Conservation (phyloP, 2,797 vertebrate species). For the Sphenodon punctatus region DNA sequence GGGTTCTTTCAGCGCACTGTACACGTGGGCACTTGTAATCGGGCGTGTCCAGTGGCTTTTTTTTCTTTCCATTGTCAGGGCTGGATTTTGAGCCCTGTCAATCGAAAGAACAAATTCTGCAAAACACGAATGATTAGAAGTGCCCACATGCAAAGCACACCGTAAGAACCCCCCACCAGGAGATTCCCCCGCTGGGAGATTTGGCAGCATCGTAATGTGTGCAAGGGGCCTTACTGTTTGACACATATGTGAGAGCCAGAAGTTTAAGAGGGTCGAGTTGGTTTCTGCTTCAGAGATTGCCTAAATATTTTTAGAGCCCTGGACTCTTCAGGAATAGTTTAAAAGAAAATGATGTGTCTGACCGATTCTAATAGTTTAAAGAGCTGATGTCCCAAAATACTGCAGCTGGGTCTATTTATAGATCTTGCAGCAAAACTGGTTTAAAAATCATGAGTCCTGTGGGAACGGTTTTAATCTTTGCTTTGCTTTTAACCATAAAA, state of each 20-base stretch:
- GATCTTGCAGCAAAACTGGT: background rate
- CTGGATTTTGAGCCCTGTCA: too few relatives aligned
- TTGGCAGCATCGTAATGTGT: too few relatives aligned
- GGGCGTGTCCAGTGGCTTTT: too few relatives aligned
- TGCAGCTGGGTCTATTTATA: conserved; percentile 15
- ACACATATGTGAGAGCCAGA: background rate
- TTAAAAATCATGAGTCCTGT: background rate
- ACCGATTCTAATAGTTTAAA: conserved; percentile 18
- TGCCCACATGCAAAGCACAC: too few relatives aligned
- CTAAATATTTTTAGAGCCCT: background rate
- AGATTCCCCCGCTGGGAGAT: too few relatives aligned
- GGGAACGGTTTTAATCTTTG: conserved; percentile 16
- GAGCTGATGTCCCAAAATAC: conserved; percentile 27
- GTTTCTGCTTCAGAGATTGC: background rate
- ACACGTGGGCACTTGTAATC: too few relatives aligned
- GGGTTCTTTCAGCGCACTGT: too few relatives aligned
- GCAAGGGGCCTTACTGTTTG: background rate
- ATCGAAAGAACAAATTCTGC: too few relatives aligned
- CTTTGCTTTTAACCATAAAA: background rate
- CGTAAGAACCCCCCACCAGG: too few relatives aligned
- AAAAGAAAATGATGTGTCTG: background rate
- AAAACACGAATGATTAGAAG: too few relatives aligned
- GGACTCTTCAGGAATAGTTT: background rate
- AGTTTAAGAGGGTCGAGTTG: background rate
- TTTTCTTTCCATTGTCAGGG: too few relatives aligned